Evolutionary conservation across 1,140 invertebrate genomes (phyloP).

Genomic region (Tachypleus tridentatus): DNA sequence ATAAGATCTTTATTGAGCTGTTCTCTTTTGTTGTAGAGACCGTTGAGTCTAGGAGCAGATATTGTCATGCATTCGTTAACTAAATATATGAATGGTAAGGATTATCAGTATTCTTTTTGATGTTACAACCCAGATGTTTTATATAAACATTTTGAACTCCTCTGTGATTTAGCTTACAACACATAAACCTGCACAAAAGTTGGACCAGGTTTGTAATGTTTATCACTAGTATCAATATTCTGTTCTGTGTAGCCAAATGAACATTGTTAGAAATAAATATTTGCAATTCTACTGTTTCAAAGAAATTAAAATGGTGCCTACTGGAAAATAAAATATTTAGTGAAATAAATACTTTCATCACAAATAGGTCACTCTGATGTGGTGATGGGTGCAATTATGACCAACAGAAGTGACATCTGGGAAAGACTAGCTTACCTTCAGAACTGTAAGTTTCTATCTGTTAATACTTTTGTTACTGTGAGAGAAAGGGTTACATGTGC

Average conservation of each 20-base stretch:
- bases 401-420: constrained; percentile 57
- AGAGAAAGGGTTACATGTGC: no score
- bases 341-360: background rate
- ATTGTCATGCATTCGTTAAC: constrained; percentile 85
- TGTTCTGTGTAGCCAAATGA: no score
- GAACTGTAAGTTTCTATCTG: constrained; percentile 51
- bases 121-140: constrained; percentile 4
- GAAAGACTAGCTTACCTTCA: constrained; percentile 69
- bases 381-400: constrained; percentile 82
- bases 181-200: no score
- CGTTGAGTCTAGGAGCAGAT: constrained; percentile 82
- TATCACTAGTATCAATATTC: no score
- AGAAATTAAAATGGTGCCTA: background rate
- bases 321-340: background rate
- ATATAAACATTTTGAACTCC: constrained; percentile 13
- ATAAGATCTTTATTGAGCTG: no score
- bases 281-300: no score
- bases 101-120: background rate
- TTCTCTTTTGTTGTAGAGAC: constrained; percentile 44
- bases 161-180: no score
- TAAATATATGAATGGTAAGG: constrained; percentile 87
- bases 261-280: no score
- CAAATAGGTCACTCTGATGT: constrained; percentile 75
- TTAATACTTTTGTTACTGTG: no score
- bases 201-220: no score